Base-by-base conservation (phyloP, 2,888 invertebrate genomes). In the Rapana venosa region DNA sequence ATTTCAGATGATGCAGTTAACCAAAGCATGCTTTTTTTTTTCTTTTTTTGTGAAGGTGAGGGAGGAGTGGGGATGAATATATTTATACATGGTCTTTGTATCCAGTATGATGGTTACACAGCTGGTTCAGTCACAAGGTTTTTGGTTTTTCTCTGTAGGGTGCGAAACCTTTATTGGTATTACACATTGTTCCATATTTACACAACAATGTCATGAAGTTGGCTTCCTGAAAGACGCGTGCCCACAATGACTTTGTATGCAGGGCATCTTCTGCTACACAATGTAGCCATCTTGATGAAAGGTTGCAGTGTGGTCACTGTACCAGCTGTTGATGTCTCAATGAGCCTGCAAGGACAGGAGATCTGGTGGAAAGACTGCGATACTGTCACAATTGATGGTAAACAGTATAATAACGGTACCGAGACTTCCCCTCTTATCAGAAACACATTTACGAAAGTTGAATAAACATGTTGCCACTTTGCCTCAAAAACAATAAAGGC, bases 401-500 rank as follows among this genome's bases (percentile, higher is more conserved):
- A 32, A 32, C 32, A 32, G 32, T 26, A 47, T 47, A 22, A 30
- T 83, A 8, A 47, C 15, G 81, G 47, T 83, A 83, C 47, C 81
- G 47, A 81, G 74, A 85, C 47, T n/a, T 84, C 36, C 32, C 20
- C 70, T 66, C 47, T 30, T n/a, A 89, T 85, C 32, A 74, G 85
- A 74, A 89, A 89, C 85, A 70, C 22, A 88, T 83, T 83, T 83
- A 88, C 88, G 17, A 83, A 88, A 88, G 66, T 89, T 89, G 85
- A 89, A 85, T 70, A 47, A 89, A 89, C 13, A 47, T 84, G 61
- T 66, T 36, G 89, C 89, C 83, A 89, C 89, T 36, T 89, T 89
- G 89, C 85, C 89, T 89, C 61, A 85, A 84, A 89, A 89, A 89
- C 89, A 89, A 89, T 89, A 89, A 89, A 89, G 89, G 84, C 89